Base-by-base conservation (phyloP, 2,888 invertebrate species). In the Amaurobius ferox region DNA sequence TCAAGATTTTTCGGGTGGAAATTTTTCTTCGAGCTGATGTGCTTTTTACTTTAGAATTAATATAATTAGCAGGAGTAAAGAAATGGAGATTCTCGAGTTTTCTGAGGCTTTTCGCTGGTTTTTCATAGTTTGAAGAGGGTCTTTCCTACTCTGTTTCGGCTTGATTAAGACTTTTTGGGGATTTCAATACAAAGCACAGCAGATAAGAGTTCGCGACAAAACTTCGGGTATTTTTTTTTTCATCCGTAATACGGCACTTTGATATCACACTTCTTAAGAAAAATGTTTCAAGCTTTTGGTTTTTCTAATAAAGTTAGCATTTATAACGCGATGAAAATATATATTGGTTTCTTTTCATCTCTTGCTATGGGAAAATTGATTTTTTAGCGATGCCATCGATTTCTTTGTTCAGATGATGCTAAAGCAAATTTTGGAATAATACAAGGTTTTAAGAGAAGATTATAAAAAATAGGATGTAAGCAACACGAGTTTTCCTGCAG, bases 101-200 rank as follows among this genome's bases (percentile, higher is more conserved):
- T 19, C 2, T 55, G 23, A 1, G 23, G 55, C 55, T 55, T 55
- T 55, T 55, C 23, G 23, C 55, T 55, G 55, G 23, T 55, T 55
- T 55, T 55, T 55, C 55, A 55, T 55, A 23, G 55, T 23, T 55
- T 55, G 23, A 55, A 55, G 55, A 6, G 55, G 23, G 19, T 11
- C 16, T 23, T 1, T 23, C 1, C 19, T 3, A 6, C 5, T 55
- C 35, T 35, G 5, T 35, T 35, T 35, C 5, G 9, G 6, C 35
- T 55, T 55, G 55, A 55, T 55, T 55, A 55, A 55, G 19, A 55
- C 23, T 55, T 55, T 23, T 55, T 55, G 5, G n/a, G 55, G 23
- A 23, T 23, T 19, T 23, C 6, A 6, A 1, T 23, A 1, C 19
- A 23, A 55, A 55, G 55, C n/a, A 23, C 2, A 23, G 23, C 2